A percentile compares a stretch with the other conserved stretches of the same genome.
Conservation (phyloP, 2,113 vertebrate species). For the Salvelinus sp. region DNA sequence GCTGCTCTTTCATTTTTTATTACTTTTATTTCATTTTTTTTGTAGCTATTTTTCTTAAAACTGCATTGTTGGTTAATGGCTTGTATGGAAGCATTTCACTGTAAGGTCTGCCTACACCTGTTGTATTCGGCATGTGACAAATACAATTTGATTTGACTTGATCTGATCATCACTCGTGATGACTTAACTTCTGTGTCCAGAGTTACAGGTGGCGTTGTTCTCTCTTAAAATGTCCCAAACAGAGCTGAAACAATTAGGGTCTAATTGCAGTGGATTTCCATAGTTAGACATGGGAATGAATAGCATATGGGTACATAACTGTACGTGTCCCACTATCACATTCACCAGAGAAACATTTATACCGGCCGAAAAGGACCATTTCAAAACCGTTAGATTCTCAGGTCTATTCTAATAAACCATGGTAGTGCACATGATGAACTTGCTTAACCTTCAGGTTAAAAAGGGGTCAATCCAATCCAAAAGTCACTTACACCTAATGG, state of each 20-base stretch:
- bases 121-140: no score
- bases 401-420: slow-evolving; percentile 11
- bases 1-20: no score
- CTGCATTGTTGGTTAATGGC: no score
- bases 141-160: no score
- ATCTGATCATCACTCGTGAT: background rate
- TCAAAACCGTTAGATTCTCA: background rate
- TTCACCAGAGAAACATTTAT: no score
- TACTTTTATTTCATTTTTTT: no score
- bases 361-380: background rate
- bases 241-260: background rate
- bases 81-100: no score
- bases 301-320: no score
- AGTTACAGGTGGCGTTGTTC: background rate
- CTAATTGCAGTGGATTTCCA: background rate
- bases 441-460: background rate
- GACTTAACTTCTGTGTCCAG: background rate
- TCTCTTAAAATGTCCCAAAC: background rate
- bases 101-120: no score
- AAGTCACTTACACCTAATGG: slow-evolving; percentile 32
- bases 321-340: background rate
- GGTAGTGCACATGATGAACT: slow-evolving; percentile 8
- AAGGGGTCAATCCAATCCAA: background rate
- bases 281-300: background rate
- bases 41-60: no score